Evolutionary conservation across 2,797 vertebrate genomes (phyloP).

Genomic region (Allobates femoralis): DNA sequence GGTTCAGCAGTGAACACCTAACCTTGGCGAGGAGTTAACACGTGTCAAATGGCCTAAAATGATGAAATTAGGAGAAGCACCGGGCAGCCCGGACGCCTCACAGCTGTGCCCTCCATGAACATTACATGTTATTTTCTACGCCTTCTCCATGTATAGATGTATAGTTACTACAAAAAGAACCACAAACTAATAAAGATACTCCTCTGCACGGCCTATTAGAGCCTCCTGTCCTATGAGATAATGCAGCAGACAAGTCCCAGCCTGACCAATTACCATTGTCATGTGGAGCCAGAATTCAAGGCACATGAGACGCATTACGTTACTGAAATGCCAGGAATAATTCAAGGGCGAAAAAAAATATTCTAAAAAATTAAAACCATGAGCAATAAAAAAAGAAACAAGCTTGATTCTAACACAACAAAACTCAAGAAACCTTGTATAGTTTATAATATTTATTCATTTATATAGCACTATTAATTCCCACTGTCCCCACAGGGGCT

Average conservation of each 20-base stretch:
- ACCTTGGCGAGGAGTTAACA: constrained; percentile 32
- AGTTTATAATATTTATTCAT: no score
- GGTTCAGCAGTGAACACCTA: background rate
- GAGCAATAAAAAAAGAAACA: background rate
- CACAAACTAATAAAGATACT: background rate
- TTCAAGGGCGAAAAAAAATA: background rate
- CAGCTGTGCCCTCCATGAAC: background rate
- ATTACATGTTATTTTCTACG: no score
- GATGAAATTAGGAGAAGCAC: constrained; percentile 26
- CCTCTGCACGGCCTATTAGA: background rate
- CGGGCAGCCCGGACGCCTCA: background rate
- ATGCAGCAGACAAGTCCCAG: background rate
- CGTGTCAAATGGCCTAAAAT: constrained; percentile 29
- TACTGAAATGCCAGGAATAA: background rate
- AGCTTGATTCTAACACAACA: background rate
- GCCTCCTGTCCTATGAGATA: background rate
- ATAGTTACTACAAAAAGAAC: background rate
- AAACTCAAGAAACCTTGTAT: no score
- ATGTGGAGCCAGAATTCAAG: background rate
- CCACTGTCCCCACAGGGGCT: no score
- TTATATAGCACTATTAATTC: no score
- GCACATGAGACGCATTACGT: background rate
- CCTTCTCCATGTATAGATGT: background rate
- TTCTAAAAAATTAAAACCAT: background rate
- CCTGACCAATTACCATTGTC: background rate